phyloP scores from a whole-genome alignment of 2,113 vertebrate species.

The Corythoichthys haematopterus region DNA sequence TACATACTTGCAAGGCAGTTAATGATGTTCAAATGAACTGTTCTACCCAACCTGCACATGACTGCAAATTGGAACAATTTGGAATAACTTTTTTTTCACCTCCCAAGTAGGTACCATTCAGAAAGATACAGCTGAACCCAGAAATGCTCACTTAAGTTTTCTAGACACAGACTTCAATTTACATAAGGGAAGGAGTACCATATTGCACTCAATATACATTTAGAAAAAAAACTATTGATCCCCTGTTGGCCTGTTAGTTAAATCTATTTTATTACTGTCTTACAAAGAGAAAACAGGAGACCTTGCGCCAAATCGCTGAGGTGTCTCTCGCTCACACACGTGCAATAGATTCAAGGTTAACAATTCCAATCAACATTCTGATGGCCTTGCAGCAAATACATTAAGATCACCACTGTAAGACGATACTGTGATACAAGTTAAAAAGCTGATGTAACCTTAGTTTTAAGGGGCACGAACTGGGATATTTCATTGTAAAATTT shows the following conservation, averaged over 20 bases:
- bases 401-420: not conserved
- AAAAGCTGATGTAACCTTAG: no score
- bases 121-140: no score
- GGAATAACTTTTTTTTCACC: no score
- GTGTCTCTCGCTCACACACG: not conserved
- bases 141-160: not conserved
- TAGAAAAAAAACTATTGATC: not conserved
- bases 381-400: not conserved
- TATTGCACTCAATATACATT: no score
- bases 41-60: no score
- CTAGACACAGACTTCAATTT: not conserved
- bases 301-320: not conserved
- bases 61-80: no score
- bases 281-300: not conserved
- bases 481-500: no score
- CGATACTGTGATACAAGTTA: not conserved
- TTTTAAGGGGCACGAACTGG: no score
- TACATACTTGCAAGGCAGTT: no score
- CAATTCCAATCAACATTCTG: not conserved
- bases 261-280: not conserved
- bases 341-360: not conserved
- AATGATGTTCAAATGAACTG: no score
- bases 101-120: no score
- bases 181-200: not conserved
- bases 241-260: not conserved